Base-by-base conservation (phyloP, 2,113 vertebrate species). In the Osmerus mordax region DNA sequence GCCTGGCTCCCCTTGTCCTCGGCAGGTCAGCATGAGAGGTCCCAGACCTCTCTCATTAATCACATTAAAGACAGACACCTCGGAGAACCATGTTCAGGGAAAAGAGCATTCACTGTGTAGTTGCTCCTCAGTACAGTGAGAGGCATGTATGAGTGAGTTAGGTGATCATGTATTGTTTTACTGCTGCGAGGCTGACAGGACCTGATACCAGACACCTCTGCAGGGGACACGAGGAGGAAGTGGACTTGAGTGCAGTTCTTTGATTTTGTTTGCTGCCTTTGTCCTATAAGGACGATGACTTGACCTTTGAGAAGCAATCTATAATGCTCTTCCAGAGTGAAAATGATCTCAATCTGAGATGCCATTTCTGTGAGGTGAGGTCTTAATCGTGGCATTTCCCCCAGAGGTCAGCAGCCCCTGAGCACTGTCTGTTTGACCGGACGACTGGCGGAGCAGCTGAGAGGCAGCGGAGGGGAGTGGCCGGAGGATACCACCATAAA, bases 281-380 rank as follows among this genome's bases (percentile, higher is more conserved):
- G 52, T 80, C 74, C 65, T 78, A 60, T 72, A 58, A 36, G n/a
- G 41, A 25, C 63, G 74, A 71, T 74, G 75, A 64, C 62, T 60
- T 87, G 81, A 88, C 87, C 85, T 90, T 89, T 83, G 41, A 63
- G 71, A 65, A 55, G 29, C 55, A 0, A 83, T 83, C 81, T 67
- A 75, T 83, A 84, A 82, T 69, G 69, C 60, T 58, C 67, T 60
- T 76, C 73, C 75, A 81, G 71, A 59, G 29, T 76, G 70, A 69
- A 74, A 66, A 72, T 67, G 82, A 84, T 80, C 73, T 4, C 11
- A 74, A 67, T 53, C 28, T 2, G 69, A 23, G 18, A 23, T 4
- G 14, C 19, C 65, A 53, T 83, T 85, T 81, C 70, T 78, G 56
- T 69, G 53, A 23, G 77, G 56, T 41, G 52, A 72, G 67, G 67